Percentiles rank a stretch among this genome's conserved stretches.
Evolutionary conservation across 2,797 vertebrate species (phyloP).

Genomic region (Notolepis coatsorum): DNA sequence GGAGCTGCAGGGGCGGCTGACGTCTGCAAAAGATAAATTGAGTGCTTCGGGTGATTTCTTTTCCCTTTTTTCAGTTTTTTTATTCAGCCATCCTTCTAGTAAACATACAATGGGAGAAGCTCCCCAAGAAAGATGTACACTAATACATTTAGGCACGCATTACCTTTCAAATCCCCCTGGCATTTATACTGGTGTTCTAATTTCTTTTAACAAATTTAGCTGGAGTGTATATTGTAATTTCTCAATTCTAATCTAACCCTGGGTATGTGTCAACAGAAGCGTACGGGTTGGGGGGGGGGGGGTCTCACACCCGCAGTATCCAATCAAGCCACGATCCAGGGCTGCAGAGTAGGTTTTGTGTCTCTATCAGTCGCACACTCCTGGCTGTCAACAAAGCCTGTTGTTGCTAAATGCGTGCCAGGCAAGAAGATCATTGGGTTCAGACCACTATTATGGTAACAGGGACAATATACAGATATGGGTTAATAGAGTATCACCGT

Average conservation of each 20-base stretch:
- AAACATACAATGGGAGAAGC: constrained; percentile 8
- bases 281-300: too few relatives aligned
- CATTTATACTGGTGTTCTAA: too few relatives aligned
- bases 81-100: background rate
- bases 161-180: background rate
- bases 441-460: constrained; percentile 20
- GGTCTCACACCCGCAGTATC: background rate
- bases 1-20: constrained; percentile 37
- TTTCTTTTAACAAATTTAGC: too few relatives aligned
- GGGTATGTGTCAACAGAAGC: background rate
- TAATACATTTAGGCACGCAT: background rate
- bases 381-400: constrained; percentile 35
- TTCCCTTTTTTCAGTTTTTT: background rate
- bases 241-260: too few relatives aligned
- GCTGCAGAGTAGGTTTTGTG: background rate
- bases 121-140: background rate
- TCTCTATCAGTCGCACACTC: constrained; percentile 21
- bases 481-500: background rate
- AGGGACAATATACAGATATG: constrained; percentile 4
- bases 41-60: constrained; percentile 1
- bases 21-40: constrained; percentile 27
- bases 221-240: background rate
- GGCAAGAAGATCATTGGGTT: background rate
- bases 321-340: constrained; percentile 6
- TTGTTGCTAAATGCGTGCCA: constrained; percentile 32